Conservation (phyloP, 37 sponge, comb jelly and placozoan species). For the Oopsacas minuta region DNA sequence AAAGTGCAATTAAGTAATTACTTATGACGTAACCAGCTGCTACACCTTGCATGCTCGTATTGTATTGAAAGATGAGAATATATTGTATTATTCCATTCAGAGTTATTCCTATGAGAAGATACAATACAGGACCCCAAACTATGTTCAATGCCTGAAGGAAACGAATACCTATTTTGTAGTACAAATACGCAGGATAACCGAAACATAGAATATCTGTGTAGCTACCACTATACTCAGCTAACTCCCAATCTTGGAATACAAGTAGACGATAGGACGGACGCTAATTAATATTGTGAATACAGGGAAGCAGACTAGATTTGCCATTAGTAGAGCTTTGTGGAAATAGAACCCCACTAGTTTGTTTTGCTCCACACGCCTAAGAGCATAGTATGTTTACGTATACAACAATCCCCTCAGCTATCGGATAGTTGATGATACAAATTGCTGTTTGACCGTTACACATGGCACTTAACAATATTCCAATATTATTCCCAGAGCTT, state of each 20-base stretch:
- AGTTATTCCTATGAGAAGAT: too few species aligned
- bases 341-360: neutral
- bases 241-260: neutral
- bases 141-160: too few species aligned
- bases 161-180: too few species aligned
- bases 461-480: neutral
- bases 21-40: slow-evolving; percentile 11
- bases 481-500: neutral
- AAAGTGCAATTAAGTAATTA: neutral
- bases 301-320: neutral
- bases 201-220: neutral
- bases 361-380: neutral
- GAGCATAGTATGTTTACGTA: neutral
- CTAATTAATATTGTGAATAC: neutral
- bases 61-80: neutral
- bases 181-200: too few species aligned
- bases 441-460: neutral
- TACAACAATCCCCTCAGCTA: neutral
- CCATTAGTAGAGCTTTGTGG: neutral
- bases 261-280: neutral
- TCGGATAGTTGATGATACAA: neutral
- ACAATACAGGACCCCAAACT: too few species aligned
- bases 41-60: neutral
- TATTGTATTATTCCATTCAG: too few species aligned
- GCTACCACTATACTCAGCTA: neutral